Percentiles rank a stretch among this genome's conserved stretches.
phyloP scores from a whole-genome alignment of 2,888 invertebrate genomes.

The Ceraclea dissimilis region DNA sequence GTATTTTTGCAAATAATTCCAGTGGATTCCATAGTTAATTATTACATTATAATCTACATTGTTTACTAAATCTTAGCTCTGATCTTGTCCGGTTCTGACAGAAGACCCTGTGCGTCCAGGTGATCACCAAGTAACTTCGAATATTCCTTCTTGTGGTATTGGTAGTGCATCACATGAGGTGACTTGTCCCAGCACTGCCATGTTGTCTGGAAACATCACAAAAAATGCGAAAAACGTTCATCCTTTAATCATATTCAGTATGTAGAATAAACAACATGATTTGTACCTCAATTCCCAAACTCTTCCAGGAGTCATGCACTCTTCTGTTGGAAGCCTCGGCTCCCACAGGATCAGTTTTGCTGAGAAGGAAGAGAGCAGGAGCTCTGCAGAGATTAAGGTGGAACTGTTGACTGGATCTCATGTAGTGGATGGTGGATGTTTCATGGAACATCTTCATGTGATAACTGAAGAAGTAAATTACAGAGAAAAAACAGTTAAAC shows the following conservation, averaged over 20 bases:
- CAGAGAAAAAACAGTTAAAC: too few species aligned
- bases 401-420: constrained; percentile 75
- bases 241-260: not conserved
- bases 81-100: constrained; percentile 21
- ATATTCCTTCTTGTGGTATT: constrained; percentile 59
- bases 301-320: constrained; percentile 68
- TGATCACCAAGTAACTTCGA: constrained; percentile 52
- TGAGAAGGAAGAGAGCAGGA: constrained; percentile 69
- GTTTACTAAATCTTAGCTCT: constrained; percentile 7
- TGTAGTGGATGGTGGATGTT: constrained; percentile 76
- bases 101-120: constrained; percentile 32
- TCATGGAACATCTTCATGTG: constrained; percentile 79
- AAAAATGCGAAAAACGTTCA: too few species aligned
- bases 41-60: too few species aligned
- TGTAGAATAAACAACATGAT: not conserved
- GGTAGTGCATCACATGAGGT: constrained; percentile 62
- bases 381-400: constrained; percentile 66
- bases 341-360: constrained; percentile 73
- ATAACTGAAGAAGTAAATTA: constrained; percentile 54
- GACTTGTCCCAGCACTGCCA: constrained; percentile 70
- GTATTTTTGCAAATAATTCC: too few species aligned
- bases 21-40: too few species aligned
- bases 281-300: constrained; percentile 64
- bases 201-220: too few species aligned
- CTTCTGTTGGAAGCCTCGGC: constrained; percentile 62